Conservation (phyloP, 2,888 invertebrate species). For the Epistrophella euchroma region DNA sequence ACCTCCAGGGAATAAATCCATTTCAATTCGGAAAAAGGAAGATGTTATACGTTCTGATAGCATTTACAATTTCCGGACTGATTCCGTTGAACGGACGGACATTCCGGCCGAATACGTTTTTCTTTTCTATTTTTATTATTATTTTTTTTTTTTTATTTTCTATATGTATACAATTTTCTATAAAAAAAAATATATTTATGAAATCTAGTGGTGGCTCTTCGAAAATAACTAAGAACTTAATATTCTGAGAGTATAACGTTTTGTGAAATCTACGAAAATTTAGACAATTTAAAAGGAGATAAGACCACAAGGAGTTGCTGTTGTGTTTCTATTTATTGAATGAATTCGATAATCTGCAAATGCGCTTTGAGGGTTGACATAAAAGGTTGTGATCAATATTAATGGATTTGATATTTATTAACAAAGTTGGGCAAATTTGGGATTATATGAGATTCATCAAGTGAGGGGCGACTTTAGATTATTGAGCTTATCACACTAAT, state of each 20-base stretch:
- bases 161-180: slow-evolving; percentile 21
- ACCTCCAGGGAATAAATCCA: slow-evolving; percentile 56
- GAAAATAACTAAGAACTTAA: slow-evolving; percentile 42
- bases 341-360: slow-evolving; percentile 18
- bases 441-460: background rate
- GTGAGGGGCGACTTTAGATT: background rate
- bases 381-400: slow-evolving; percentile 29
- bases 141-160: background rate
- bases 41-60: slow-evolving; percentile 56
- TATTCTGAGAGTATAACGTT: slow-evolving; percentile 31
- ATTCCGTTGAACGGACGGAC: slow-evolving; percentile 34
- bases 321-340: background rate
- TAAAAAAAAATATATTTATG: slow-evolving; percentile 11
- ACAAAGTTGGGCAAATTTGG: slow-evolving; percentile 5
- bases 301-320: background rate
- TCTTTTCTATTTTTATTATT: slow-evolving; percentile 15
- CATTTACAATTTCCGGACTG: slow-evolving; percentile 60
- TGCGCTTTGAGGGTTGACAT: slow-evolving; percentile 31
- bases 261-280: slow-evolving; percentile 12
- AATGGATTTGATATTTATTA: slow-evolving; percentile 42
- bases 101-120: slow-evolving; percentile 28
- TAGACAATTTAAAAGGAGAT: slow-evolving; percentile 18
- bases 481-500: background rate
- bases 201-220: slow-evolving; percentile 14
- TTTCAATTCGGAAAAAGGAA: slow-evolving; percentile 51